A percentile compares a stretch with the other conserved stretches of the same genome.
These are phyloP conservation scores for Brenthis ino DNA, from an alignment of 2,888 invertebrate species.

Conservation along the genomic window DNA sequence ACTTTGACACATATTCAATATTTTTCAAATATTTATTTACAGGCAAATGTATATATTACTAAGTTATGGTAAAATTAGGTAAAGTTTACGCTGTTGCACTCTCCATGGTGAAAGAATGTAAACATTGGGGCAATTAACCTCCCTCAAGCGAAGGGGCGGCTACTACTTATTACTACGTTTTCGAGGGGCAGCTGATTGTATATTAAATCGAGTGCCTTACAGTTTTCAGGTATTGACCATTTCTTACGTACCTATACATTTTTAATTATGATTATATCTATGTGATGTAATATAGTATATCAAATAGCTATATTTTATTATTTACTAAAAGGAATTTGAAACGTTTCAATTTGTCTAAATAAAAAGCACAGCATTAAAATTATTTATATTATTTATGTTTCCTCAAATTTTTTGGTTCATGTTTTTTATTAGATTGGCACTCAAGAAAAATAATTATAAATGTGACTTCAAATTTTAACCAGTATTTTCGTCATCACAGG, in stretches of 20 bases:
- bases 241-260: neutral
- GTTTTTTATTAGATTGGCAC: too few species aligned
- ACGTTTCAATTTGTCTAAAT: too few species aligned
- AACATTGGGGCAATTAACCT: conserved; percentile 55
- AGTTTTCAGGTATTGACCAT: conserved; percentile 16
- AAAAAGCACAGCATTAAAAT: too few species aligned
- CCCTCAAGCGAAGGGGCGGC: conserved; percentile 32
- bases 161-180: conserved; percentile 26
- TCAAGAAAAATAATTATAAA: too few species aligned
- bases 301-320: neutral
- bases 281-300: neutral
- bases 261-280: neutral
- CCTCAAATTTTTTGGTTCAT: too few species aligned
- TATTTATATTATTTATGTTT: too few species aligned
- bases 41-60: conserved; percentile 43
- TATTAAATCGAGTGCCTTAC: conserved; percentile 20
- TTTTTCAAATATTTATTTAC: too few species aligned
- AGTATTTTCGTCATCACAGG: too few species aligned
- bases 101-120: conserved; percentile 77
- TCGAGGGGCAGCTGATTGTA: conserved; percentile 28
- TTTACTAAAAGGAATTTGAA: too few species aligned
- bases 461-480: too few species aligned
- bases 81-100: conserved; percentile 47
- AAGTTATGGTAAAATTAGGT: conserved; percentile 40
- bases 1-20: too few species aligned